phyloP scores from a whole-genome alignment of 2,797 vertebrate genomes.

The Tragelaphus eurycerus region DNA sequence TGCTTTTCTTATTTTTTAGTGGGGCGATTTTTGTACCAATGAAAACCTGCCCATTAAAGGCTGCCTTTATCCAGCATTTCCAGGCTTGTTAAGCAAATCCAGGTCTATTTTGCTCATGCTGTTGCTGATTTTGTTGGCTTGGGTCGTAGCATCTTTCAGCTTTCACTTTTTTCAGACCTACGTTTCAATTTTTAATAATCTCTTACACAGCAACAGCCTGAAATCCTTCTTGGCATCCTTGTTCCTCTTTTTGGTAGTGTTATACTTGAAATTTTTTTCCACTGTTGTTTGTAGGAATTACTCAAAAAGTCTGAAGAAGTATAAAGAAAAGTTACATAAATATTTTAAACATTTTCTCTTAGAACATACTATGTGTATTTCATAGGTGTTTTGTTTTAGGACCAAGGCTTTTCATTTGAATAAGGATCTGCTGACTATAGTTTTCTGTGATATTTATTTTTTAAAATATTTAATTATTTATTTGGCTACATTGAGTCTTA shows the following conservation, averaged over 20 bases:
- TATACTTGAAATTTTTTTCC: not conserved
- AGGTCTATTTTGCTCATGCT: not conserved
- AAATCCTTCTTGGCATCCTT: not conserved
- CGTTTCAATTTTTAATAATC: not conserved
- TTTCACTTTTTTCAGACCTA: not conserved
- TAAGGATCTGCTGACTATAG: not conserved
- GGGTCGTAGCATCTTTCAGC: not conserved
- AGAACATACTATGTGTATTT: not conserved
- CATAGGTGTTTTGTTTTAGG: slow-evolving; percentile 7
- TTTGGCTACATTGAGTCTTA: not conserved
- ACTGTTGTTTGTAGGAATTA: not conserved
- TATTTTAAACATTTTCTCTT: slow-evolving; percentile 22
- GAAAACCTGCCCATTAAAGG: not conserved
- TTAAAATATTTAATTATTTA: not conserved
- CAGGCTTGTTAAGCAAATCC: not conserved
- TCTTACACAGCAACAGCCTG: not conserved
- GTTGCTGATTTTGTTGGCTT: not conserved
- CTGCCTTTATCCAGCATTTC: not conserved
- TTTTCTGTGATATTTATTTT: not conserved
- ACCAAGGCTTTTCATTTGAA: not conserved
- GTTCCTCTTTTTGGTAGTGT: not conserved
- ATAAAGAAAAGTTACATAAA: not conserved
- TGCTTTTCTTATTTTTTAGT: not conserved
- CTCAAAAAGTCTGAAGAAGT: slow-evolving; percentile 7
- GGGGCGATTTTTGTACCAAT: slow-evolving; percentile 2